Evolutionary conservation across 2,888 invertebrate species (phyloP).

Genomic region (Nowickia ferox): DNA sequence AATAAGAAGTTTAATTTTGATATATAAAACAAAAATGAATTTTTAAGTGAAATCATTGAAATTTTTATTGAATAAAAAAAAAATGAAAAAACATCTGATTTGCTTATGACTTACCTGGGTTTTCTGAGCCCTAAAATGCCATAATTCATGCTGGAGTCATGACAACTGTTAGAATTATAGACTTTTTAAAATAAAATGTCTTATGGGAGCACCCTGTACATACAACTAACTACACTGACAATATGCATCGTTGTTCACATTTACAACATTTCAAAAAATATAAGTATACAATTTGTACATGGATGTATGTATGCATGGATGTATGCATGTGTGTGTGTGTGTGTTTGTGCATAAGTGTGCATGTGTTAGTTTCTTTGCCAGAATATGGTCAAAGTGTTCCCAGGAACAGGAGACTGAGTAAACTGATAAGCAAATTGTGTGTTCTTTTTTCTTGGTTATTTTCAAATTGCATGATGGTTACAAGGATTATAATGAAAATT

Average conservation of each 20-base stretch:
- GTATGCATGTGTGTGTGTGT: background rate
- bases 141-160: no score
- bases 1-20: background rate
- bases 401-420: background rate
- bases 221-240: background rate
- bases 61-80: no score
- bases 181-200: no score
- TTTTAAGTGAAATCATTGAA: no score
- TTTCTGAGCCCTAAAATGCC: no score
- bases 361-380: background rate
- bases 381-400: constrained; percentile 14
- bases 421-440: background rate
- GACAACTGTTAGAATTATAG: no score
- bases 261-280: constrained; percentile 5
- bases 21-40: no score
- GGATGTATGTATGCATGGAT: background rate
- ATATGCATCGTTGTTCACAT: background rate
- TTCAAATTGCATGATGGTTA: constrained; percentile 46
- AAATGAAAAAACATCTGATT: no score
- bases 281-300: background rate
- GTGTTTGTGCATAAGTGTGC: background rate
- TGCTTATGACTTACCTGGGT: no score
- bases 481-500: constrained; percentile 48
- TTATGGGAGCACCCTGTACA: background rate
- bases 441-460: background rate